These are phyloP conservation scores for Musca vetustissima DNA, from an alignment of 1,140 invertebrate genomes.

Conservation along the genomic window DNA sequence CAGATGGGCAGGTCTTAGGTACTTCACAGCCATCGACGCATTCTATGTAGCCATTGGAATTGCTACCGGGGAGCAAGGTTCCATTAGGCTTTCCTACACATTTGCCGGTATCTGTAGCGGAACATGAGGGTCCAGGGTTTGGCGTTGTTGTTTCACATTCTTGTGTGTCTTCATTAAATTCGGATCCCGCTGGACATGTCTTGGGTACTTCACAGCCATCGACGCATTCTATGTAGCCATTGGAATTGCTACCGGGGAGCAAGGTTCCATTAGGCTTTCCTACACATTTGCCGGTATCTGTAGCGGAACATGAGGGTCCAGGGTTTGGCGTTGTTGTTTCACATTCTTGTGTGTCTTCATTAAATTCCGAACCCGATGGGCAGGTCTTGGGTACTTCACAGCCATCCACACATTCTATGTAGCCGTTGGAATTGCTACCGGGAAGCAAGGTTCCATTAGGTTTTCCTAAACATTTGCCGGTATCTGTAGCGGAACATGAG, in stretches of 20 bases:
- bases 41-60: slow-evolving; percentile 8
- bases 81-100: slow-evolving; percentile 23
- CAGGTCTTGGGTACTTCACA: slow-evolving; percentile 17
- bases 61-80: slow-evolving; percentile 1
- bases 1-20: slow-evolving; percentile 26
- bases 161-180: too few species aligned
- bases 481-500: background rate
- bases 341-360: slow-evolving; percentile 25
- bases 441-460: slow-evolving; percentile 18
- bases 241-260: background rate
- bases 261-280: slow-evolving; percentile 19
- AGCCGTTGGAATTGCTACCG: background rate
- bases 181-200: slow-evolving; percentile 21
- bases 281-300: slow-evolving; percentile 4
- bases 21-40: slow-evolving; percentile 26
- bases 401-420: slow-evolving; percentile 20
- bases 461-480: slow-evolving; percentile 8
- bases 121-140: too few species aligned
- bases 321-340: background rate
- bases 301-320: slow-evolving; percentile 7
- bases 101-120: background rate
- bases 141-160: background rate
- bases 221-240: slow-evolving; percentile 20
- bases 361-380: slow-evolving; percentile 30
- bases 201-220: slow-evolving; percentile 16